Base-by-base conservation (phyloP, 2,888 invertebrate species). In the Drosophila quinaria region DNA sequence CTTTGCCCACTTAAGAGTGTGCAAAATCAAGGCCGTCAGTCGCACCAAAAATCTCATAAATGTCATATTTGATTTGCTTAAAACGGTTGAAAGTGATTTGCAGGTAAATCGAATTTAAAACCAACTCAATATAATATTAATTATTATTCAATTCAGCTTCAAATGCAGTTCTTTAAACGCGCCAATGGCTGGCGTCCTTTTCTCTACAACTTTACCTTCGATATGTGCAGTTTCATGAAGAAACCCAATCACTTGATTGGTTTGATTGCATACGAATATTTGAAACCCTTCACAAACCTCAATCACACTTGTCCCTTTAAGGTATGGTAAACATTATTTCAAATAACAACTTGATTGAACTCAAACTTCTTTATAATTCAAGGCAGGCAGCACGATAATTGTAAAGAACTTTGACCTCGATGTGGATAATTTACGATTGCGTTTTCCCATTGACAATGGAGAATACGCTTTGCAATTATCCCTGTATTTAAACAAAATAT, bases 101-200 rank as follows among this genome's bases (percentile, higher is more conserved):
- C 9, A 42, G 22, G 51, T 61, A 35, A 56, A 10, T 15, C 0
- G 2, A 1, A 6, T 10, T 0, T 3, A 15, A 35, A 2, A 13
- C 10, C 2, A 15, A 1, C 11, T n/a, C 6, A 17, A 47, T 33
- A 11, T 5, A 13, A n/a, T 3, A 2, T 2, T 10, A 25, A 5
- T 1, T 25, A 25, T 3, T 5, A 25, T 13, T 22, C 0, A 29
- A 29, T n/a, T 9, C 11, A 74, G 70, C 8, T 33, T 8, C 50
- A 33, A n/a, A 4, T 56, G 8, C 15, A 22, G 13, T 11, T 56
- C 11, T 35, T 56, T 4, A 56, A 56, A n/a, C 46, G 76, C 4
- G 66, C 59, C 5, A 75, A 56, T 49, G 76, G 71, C 19, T 76
- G 60, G 76, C 76, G 46, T 3, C 67, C 60, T 0, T 64, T 64